Conservation (phyloP, 2,888 invertebrate genomes). For the Diplolepis rosae region DNA sequence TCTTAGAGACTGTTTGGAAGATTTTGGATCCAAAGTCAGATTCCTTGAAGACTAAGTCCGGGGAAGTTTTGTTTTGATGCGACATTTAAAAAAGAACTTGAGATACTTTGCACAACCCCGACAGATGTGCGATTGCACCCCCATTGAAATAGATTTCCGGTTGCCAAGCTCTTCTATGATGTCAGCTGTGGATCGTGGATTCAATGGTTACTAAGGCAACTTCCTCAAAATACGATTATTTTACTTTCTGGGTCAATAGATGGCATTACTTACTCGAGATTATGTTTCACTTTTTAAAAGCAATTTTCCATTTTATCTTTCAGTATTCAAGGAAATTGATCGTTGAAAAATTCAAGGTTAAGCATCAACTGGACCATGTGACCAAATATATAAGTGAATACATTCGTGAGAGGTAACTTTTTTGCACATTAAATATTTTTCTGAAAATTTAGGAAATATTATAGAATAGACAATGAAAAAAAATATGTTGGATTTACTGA, state of each 20-base stretch:
- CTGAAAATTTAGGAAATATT: no score
- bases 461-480: no score
- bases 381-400: no score
- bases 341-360: no score
- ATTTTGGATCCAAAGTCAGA: neutral
- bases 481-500: no score
- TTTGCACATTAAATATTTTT: no score
- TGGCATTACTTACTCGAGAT: neutral
- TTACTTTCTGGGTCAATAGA: neutral
- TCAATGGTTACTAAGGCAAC: constrained; percentile 21
- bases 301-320: no score
- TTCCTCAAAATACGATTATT: neutral
- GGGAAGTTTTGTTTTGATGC: constrained; percentile 31
- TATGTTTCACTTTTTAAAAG: no score
- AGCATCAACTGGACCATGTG: no score
- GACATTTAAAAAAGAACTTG: constrained; percentile 58
- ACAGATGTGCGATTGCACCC: constrained; percentile 52
- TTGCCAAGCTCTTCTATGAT: constrained; percentile 52
- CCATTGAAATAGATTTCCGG: constrained; percentile 54
- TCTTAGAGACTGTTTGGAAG: neutral
- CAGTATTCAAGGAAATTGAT: no score
- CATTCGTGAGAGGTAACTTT: no score
- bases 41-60: neutral
- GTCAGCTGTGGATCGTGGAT: constrained; percentile 43
- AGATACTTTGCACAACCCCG: constrained; percentile 48